A percentile compares a stretch with the other conserved stretches of the same genome.
Evolutionary conservation across 2,888 invertebrate species (phyloP).

Genomic region (Gerosis bhagava): DNA sequence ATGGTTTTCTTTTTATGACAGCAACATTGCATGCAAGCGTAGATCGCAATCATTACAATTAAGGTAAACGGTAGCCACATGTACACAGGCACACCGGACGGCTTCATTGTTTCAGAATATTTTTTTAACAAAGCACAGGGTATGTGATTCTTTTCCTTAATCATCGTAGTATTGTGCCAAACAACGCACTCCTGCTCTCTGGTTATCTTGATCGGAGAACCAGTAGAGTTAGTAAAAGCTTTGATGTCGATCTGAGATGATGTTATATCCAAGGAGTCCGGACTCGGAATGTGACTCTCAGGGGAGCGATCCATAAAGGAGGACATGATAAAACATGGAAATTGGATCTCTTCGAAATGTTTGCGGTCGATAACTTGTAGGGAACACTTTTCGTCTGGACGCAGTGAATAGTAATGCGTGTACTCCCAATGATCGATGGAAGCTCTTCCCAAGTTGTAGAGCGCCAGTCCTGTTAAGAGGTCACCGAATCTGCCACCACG

Average conservation of each 20-base stretch:
- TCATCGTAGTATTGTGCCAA: constrained; percentile 63
- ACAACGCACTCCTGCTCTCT: constrained; percentile 60
- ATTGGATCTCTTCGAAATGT: constrained; percentile 58
- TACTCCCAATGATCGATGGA: constrained; percentile 46
- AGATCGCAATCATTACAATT: constrained; percentile 49
- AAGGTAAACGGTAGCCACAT: constrained; percentile 64
- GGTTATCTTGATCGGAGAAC: constrained; percentile 48
- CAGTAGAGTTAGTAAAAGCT: constrained; percentile 47
- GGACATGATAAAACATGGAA: constrained; percentile 71
- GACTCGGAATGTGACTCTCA: constrained; percentile 39
- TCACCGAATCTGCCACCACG: constrained; percentile 58
- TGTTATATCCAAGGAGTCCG: constrained; percentile 55
- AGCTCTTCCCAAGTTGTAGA: constrained; percentile 69
- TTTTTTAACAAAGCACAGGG: constrained; percentile 62
- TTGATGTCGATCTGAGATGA: constrained; percentile 55
- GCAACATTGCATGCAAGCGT: constrained; percentile 54
- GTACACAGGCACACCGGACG: constrained; percentile 60
- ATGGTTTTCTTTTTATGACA: constrained; percentile 45
- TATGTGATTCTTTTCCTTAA: constrained; percentile 50
- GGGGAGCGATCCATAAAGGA: constrained; percentile 55
- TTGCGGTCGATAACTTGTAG: constrained; percentile 58
- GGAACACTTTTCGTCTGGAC: constrained; percentile 57
- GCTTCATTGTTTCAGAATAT: constrained; percentile 64
- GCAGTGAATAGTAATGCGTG: constrained; percentile 48
- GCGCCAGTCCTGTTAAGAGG: constrained; percentile 62